Conservation (phyloP, 2,113 vertebrate genomes). For the Onychostruthus taczanowskii region DNA sequence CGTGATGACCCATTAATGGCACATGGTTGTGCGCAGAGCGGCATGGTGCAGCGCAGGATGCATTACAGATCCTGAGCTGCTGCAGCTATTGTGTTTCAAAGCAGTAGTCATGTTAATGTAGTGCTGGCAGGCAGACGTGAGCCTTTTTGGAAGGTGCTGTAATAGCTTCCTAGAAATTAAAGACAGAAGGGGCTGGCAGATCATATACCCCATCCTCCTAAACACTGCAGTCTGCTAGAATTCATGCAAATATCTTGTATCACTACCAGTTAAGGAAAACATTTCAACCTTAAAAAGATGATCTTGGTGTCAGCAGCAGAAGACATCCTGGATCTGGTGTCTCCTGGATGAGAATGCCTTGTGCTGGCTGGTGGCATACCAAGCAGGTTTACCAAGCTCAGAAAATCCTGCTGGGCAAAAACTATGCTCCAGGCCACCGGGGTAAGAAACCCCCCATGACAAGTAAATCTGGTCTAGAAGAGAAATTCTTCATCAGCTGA, state of each 20-base stretch:
- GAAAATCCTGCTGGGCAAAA: neutral
- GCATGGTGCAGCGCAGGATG: neutral
- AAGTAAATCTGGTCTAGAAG: neutral
- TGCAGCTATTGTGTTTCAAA: constrained; percentile 45
- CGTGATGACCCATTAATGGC: constrained; percentile 8
- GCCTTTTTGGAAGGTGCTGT: neutral
- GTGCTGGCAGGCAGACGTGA: constrained; percentile 15
- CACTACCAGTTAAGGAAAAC: neutral
- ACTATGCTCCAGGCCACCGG: neutral
- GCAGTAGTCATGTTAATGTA: constrained; percentile 20
- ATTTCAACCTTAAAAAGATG: neutral
- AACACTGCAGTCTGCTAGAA: neutral
- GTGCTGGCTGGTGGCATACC: neutral
- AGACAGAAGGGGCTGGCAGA: constrained; percentile 1
- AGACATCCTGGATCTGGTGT: neutral
- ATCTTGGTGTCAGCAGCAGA: neutral
- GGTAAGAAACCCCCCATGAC: neutral
- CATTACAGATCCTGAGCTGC: neutral
- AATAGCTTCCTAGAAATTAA: constrained; percentile 52
- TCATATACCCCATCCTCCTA: neutral
- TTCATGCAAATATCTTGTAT: neutral
- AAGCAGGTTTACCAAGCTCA: neutral
- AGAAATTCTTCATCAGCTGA: neutral
- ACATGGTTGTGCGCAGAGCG: neutral
- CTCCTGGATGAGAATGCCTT: neutral